Percentiles rank a stretch among this genome's conserved stretches.
These are phyloP conservation scores for Alligator sinensis DNA, from an alignment of 2,113 vertebrate species.

Conservation along the genomic window DNA sequence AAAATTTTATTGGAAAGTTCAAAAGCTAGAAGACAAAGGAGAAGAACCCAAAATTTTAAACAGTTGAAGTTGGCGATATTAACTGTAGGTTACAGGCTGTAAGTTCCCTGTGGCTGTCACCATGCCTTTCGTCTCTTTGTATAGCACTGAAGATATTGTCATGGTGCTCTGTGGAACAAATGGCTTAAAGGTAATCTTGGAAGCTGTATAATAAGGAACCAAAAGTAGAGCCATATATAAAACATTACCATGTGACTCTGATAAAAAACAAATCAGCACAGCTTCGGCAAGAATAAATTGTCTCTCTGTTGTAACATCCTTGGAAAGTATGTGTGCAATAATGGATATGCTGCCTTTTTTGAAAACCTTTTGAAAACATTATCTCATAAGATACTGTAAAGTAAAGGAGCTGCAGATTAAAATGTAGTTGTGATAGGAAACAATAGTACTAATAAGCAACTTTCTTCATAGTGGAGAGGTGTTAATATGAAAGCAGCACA, in stretches of 20 bases:
- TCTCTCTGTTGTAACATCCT: neutral
- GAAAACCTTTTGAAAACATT: neutral
- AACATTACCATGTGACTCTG: neutral
- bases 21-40: neutral
- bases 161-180: constrained; percentile 28
- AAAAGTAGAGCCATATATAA: neutral
- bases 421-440: neutral
- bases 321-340: neutral
- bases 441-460: neutral
- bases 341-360: neutral
- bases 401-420: neutral
- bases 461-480: neutral
- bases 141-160: neutral
- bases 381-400: neutral
- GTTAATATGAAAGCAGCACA: neutral
- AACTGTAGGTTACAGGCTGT: neutral
- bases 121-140: neutral
- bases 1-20: neutral
- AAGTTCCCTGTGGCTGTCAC: neutral
- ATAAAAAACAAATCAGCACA: neutral
- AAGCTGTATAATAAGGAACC: constrained; percentile 4
- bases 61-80: neutral
- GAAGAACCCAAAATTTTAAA: neutral
- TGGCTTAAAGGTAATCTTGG: neutral
- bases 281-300: neutral